Evolutionary conservation across 2,113 vertebrate species (phyloP).

Genomic region (Rhadina sibilatrix): DNA sequence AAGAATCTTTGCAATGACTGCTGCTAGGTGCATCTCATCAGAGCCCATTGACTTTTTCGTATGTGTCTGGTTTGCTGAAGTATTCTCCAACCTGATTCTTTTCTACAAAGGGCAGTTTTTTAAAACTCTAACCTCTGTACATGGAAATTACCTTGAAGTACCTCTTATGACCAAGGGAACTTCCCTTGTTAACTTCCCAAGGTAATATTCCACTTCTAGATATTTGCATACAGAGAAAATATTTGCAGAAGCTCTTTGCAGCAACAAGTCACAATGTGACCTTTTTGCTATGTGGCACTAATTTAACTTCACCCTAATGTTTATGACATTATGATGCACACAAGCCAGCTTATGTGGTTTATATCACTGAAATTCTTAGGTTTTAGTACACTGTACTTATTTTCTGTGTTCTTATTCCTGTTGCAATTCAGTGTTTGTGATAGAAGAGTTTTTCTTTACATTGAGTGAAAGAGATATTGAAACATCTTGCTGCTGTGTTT

Average conservation of each 20-base stretch:
- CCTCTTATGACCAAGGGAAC: background rate
- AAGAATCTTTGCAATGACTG: background rate
- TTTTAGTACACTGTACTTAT: background rate
- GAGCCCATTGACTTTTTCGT: background rate
- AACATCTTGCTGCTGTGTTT: background rate
- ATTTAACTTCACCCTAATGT: background rate
- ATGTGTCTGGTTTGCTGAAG: background rate
- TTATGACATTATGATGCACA: background rate
- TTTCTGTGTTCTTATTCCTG: background rate
- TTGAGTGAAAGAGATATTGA: background rate
- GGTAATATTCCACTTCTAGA: background rate
- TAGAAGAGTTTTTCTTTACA: background rate
- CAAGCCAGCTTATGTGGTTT: background rate
- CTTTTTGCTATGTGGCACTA: background rate
- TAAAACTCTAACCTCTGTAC: background rate
- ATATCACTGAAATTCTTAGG: background rate
- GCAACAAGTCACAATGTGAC: background rate
- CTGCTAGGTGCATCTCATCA: background rate
- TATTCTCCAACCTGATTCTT: background rate
- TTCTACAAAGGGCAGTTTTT: background rate
- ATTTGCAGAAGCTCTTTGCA: background rate
- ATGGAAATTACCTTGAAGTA: background rate
- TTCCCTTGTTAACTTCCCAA: too few relatives aligned
- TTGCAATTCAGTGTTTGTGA: background rate
- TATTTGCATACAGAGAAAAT: background rate